Percentiles rank a stretch among this genome's conserved stretches.
Evolutionary conservation across 2,888 invertebrate genomes (phyloP).

Genomic region (Mesorhabditis spiculigera): DNA sequence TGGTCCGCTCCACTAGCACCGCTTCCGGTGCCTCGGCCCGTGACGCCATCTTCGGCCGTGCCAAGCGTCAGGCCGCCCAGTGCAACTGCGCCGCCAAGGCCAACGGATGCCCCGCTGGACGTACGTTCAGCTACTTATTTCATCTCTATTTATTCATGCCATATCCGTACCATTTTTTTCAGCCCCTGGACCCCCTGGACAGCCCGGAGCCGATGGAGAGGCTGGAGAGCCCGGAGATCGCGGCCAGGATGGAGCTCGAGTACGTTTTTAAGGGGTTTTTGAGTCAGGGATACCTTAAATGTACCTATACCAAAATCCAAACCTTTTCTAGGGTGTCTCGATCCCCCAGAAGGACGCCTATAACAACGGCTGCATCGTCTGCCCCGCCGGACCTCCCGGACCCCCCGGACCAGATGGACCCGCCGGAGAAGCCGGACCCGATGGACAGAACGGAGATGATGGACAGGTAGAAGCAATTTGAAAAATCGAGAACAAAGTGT

Average conservation of each 20-base stretch:
- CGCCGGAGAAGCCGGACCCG: not conserved
- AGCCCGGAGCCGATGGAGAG: not conserved
- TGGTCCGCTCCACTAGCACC: slow-evolving; percentile 1
- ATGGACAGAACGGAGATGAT: not conserved
- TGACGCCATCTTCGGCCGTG: slow-evolving; percentile 11
- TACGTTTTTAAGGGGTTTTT: not conserved
- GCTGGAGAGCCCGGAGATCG: not conserved
- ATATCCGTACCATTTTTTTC: not conserved
- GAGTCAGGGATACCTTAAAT: not conserved
- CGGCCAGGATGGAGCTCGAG: not conserved
- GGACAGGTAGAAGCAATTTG: not conserved
- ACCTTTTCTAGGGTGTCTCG: slow-evolving; percentile 1
- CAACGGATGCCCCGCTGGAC: slow-evolving; percentile 33
- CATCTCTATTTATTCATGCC: no score
- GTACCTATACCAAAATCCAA: not conserved
- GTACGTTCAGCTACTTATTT: not conserved
- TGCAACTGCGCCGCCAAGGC: slow-evolving; percentile 35
- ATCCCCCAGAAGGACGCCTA: slow-evolving; percentile 5
- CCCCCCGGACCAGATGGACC: not conserved
- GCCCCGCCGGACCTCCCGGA: slow-evolving; percentile 1
- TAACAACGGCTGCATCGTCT: not conserved
- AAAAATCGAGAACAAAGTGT: not conserved
- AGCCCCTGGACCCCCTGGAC: not conserved
- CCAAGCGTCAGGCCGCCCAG: slow-evolving; percentile 28
- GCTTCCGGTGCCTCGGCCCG: not conserved